phyloP scores from a whole-genome alignment of 1,140 invertebrate species.

The Saxidomus purpurata region DNA sequence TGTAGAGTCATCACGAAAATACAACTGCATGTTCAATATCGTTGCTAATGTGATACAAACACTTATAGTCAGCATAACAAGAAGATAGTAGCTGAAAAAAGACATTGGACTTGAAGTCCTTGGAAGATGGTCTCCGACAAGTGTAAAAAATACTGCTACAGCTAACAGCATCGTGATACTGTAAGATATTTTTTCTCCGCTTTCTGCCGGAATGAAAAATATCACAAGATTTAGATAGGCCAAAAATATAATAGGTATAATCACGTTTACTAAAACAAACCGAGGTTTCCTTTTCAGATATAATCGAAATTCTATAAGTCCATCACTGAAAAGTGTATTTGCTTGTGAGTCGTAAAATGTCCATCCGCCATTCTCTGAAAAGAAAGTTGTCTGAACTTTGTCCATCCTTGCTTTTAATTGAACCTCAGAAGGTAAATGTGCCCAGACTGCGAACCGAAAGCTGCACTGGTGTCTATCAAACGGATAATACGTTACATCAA shows the following conservation, averaged over 20 bases:
- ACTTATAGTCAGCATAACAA: not conserved
- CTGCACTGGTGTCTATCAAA: constrained; percentile 98
- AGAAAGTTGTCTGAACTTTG: constrained; percentile 81
- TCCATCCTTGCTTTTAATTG: not conserved
- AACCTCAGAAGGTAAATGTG: not conserved
- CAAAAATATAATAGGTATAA: constrained; percentile 88
- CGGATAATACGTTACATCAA: constrained; percentile 95
- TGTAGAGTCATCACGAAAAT: constrained; percentile 35
- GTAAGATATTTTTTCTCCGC: constrained; percentile 58
- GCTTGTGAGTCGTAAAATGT: not conserved
- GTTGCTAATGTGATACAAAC: constrained; percentile 8
- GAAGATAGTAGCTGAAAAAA: constrained; percentile 8
- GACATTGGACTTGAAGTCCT: constrained; percentile 87
- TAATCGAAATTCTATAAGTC: not conserved
- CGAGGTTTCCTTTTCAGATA: constrained; percentile 69
- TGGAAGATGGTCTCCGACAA: constrained; percentile 70
- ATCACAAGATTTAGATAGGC: constrained; percentile 88
- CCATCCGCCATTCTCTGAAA: constrained; percentile 89
- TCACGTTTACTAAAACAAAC: constrained; percentile 88
- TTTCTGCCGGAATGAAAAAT: constrained; percentile 83
- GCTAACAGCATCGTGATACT: constrained; percentile 54
- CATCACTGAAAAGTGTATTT: not conserved
- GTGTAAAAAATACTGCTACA: constrained; percentile 54
- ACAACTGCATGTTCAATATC: constrained; percentile 26
- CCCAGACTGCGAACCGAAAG: constrained; percentile 87